Evolutionary conservation across 1,140 invertebrate species (phyloP).

Genomic region (Zaprionus davidi): DNA sequence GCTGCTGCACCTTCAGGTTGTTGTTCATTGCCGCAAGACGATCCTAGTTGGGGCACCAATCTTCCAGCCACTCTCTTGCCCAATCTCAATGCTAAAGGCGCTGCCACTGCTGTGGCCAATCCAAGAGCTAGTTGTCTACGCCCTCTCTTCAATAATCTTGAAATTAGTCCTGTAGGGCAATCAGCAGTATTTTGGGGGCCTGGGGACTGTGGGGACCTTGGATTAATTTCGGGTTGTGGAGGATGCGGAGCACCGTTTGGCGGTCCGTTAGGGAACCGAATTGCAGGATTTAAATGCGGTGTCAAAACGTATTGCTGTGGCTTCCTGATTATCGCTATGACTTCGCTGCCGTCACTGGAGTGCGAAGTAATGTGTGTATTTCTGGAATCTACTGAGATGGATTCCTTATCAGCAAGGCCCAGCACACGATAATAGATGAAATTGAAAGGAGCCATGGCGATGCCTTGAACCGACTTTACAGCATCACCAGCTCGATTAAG

Average conservation of each 20-base stretch:
- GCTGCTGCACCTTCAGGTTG: too few species aligned
- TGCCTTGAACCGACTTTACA: conserved; percentile 8
- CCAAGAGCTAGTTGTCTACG: background rate
- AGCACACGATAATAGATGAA: background rate
- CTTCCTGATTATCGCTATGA: conserved; percentile 46
- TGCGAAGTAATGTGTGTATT: conserved; percentile 22
- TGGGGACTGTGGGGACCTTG: background rate
- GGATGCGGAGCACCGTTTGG: background rate
- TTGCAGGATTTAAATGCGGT: background rate
- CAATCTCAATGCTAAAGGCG: background rate
- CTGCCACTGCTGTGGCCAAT: background rate
- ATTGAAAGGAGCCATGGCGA: background rate
- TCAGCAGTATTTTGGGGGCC: background rate
- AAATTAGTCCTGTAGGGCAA: background rate
- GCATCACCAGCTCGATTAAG: conserved; percentile 20
- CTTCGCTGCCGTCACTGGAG: conserved; percentile 29
- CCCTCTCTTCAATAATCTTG: background rate
- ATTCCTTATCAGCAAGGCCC: background rate
- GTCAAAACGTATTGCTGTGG: background rate
- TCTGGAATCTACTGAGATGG: background rate
- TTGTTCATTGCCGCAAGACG: background rate
- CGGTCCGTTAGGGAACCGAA: background rate
- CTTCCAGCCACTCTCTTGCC: background rate
- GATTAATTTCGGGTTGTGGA: background rate
- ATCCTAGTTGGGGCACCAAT: background rate